Evolutionary conservation across 2,113 vertebrate genomes (phyloP).

Genomic region (Scortum barcoo): DNA sequence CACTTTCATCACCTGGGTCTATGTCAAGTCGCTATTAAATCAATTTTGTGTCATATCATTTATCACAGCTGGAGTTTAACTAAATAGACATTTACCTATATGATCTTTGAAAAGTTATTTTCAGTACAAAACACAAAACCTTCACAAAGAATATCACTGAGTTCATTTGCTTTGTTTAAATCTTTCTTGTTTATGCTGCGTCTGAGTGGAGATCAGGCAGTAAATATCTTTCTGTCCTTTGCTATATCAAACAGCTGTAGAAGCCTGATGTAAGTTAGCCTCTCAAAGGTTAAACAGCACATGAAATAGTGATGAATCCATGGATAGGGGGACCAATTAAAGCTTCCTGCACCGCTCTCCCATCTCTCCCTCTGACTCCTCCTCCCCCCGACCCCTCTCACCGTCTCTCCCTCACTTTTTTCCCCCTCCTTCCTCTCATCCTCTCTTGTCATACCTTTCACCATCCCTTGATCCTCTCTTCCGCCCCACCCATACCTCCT

Average conservation of each 20-base stretch:
- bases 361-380: not conserved
- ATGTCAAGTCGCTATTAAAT: not conserved
- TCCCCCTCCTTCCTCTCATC: constrained; percentile 46
- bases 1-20: not conserved
- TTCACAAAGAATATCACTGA: not conserved
- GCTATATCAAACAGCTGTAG: constrained; percentile 58
- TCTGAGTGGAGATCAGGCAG: constrained; percentile 3
- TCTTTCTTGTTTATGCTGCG: constrained; percentile 4
- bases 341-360: constrained; percentile 75
- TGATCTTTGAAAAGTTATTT: not conserved
- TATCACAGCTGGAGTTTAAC: not conserved
- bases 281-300: constrained; percentile 88
- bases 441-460: constrained; percentile 57
- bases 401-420: constrained; percentile 30
- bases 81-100: not conserved
- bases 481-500: constrained; percentile 32
- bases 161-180: not conserved
- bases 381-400: constrained; percentile 16
- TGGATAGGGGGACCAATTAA: constrained; percentile 89
- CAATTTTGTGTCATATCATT: not conserved
- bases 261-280: constrained; percentile 55
- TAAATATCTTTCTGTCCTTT: constrained; percentile 38
- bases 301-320: constrained; percentile 85
- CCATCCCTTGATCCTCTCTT: constrained; percentile 56
- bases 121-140: not conserved